Conservation (phyloP, 2,113 vertebrate species). For the Caranx ignobilis region DNA sequence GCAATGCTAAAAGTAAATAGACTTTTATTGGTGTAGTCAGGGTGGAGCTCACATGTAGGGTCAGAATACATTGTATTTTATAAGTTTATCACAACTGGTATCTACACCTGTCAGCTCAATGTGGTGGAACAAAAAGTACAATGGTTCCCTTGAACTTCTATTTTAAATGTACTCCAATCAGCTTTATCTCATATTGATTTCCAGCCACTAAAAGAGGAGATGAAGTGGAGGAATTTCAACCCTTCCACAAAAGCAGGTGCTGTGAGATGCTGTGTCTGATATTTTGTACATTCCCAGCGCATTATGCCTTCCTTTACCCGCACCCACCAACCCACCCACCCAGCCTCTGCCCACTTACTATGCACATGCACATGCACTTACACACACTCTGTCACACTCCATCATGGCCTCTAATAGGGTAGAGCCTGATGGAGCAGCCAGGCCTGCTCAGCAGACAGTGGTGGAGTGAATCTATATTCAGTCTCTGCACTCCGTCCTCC, state of each 20-base stretch:
- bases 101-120: background rate
- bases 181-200: slow-evolving; percentile 11
- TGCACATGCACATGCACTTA: slow-evolving; percentile 57
- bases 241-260: background rate
- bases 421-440: slow-evolving; percentile 59
- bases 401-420: slow-evolving; percentile 72
- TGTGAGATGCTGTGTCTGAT: background rate
- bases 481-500: slow-evolving; percentile 61
- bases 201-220: background rate
- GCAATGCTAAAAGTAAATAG: too few species aligned
- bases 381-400: slow-evolving; percentile 59
- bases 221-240: background rate
- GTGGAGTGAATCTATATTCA: slow-evolving; percentile 76
- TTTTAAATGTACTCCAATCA: background rate
- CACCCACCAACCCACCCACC: background rate
- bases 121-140: too few species aligned
- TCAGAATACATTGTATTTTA: background rate
- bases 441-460: slow-evolving; percentile 67
- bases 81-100: background rate
- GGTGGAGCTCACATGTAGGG: background rate
- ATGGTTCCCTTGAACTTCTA: too few species aligned
- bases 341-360: slow-evolving; percentile 49
- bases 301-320: slow-evolving; percentile 16
- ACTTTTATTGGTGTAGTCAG: background rate
- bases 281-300: slow-evolving; percentile 29